Conservation (phyloP, 1,140 invertebrate genomes). For the Zaprionus africanus region DNA sequence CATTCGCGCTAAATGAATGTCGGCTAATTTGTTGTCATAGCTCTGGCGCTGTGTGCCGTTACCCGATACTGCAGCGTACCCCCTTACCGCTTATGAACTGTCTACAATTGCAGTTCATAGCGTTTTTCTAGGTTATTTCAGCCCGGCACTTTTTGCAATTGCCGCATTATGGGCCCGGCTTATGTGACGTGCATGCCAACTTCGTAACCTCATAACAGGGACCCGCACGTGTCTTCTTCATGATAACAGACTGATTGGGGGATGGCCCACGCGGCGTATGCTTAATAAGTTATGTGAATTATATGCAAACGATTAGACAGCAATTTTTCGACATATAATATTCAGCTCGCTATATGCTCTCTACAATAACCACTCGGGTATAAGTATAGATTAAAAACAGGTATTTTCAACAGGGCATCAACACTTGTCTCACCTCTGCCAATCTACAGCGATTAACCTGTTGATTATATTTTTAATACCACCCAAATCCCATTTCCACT, state of each 20-base stretch:
- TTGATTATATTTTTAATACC: background rate
- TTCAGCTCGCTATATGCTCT: no score
- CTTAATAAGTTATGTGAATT: background rate
- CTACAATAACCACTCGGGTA: no score
- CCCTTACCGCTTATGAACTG: background rate
- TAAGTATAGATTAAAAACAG: background rate
- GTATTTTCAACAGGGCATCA: background rate
- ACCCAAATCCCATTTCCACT: slow-evolving; percentile 34
- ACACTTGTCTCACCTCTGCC: background rate
- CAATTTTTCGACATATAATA: no score
- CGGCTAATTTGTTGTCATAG: background rate
- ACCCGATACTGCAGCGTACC: background rate
- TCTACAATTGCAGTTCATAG: background rate
- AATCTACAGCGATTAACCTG: background rate
- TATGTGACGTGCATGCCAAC: background rate
- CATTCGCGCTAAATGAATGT: background rate
- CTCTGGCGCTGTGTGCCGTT: background rate
- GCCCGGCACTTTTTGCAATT: slow-evolving; percentile 3
- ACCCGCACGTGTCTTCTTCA: background rate
- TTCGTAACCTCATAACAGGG: background rate
- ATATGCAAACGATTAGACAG: background rate
- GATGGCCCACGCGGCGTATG: background rate
- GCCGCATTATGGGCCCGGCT: background rate
- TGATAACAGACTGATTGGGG: background rate
- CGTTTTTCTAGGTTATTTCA: slow-evolving; percentile 1